Conservation (phyloP, 2,888 invertebrate genomes). For the Bursaphelenchus okinawaensis region DNA sequence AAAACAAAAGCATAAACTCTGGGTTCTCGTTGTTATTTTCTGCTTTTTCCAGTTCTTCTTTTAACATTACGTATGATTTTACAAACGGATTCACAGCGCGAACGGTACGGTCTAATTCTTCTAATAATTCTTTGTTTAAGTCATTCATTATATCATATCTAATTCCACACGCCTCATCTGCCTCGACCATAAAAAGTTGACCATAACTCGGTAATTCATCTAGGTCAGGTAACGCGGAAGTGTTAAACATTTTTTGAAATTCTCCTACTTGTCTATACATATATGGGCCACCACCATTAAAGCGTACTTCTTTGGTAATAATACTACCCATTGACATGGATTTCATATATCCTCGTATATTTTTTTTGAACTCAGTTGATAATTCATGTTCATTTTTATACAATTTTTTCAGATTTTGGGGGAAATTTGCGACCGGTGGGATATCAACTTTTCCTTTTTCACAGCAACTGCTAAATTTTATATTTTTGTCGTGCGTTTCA, state of each 20-base stretch:
- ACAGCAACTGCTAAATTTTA: not conserved
- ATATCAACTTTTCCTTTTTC: not conserved
- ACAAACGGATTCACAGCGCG: constrained; percentile 14
- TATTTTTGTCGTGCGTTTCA: not conserved
- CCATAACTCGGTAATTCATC: constrained; percentile 2
- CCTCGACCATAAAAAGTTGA: constrained; percentile 9
- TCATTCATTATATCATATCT: not conserved
- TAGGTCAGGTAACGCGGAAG: not conserved
- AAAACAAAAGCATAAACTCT: constrained; percentile 7
- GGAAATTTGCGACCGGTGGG: not conserved
- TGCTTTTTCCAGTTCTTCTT: constrained; percentile 1
- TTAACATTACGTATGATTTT: constrained; percentile 8
- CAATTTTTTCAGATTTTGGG: not conserved
- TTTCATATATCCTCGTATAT: not conserved
- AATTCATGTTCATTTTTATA: not conserved
- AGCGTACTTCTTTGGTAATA: not conserved
- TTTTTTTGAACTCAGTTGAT: not conserved
- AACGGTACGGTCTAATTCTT: not conserved
- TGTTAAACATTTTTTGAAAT: not conserved
- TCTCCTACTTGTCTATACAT: not conserved
- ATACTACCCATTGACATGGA: constrained; percentile 1
- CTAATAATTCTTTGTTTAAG: not conserved
- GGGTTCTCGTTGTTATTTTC: not conserved
- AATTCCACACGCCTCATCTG: constrained; percentile 7
- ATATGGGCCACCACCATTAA: not conserved